Conservation (phyloP, 2,797 vertebrate genomes). For the Lithobates sylvaticus region DNA sequence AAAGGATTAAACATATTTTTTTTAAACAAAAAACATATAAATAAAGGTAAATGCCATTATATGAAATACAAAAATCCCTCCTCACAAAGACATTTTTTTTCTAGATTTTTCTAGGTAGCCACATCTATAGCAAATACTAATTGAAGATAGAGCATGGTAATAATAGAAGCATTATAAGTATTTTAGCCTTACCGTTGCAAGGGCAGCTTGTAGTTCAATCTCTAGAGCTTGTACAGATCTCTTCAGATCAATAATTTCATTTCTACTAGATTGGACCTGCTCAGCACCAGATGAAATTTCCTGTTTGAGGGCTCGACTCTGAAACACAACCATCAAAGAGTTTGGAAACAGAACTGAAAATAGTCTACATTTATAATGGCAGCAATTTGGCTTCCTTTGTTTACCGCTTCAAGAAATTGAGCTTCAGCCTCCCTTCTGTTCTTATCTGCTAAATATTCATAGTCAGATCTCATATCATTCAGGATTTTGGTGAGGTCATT, state of each 20-base stretch:
- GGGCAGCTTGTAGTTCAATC: constrained; percentile 73
- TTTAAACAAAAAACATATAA: no score
- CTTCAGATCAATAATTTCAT: constrained; percentile 69
- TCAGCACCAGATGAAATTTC: constrained; percentile 60
- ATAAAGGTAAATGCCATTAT: no score
- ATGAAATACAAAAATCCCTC: no score
- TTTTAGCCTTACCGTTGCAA: constrained; percentile 66
- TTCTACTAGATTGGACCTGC: constrained; percentile 66
- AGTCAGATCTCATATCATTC: constrained; percentile 84
- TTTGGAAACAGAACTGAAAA: not conserved
- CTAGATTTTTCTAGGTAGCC: no score
- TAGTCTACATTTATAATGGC: not conserved
- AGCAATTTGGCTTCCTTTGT: not conserved
- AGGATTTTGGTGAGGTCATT: constrained; percentile 81
- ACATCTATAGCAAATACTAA: no score
- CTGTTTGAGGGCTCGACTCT: not conserved
- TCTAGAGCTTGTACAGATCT: constrained; percentile 70
- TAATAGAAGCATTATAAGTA: not conserved
- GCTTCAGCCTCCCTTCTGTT: constrained; percentile 85
- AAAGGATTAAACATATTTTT: no score
- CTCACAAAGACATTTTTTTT: no score
- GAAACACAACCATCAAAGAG: not conserved
- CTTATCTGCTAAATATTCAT: constrained; percentile 82
- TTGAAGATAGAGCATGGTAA: no score
- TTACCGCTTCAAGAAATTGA: constrained; percentile 86